These are phyloP conservation scores for Ceratina japonica DNA, from an alignment of 1,140 invertebrate species.

Conservation along the genomic window DNA sequence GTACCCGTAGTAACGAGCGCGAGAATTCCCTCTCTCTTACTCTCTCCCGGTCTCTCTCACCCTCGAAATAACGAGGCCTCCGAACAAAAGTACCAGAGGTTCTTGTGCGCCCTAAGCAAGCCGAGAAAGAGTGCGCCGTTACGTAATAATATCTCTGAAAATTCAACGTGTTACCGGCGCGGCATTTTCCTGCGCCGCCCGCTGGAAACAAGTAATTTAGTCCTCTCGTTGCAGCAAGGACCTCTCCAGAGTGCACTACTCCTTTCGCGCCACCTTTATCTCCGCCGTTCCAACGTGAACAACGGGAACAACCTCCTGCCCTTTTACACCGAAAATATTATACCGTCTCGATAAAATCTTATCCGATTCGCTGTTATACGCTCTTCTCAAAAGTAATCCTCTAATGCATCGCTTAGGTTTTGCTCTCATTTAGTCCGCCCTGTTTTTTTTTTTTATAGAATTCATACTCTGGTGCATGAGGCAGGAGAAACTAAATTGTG, in stretches of 20 bases:
- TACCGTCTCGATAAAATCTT: background rate
- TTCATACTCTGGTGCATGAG: too few relatives aligned
- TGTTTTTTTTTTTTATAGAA: too few relatives aligned
- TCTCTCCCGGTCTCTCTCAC: background rate
- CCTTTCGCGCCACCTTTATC: conserved; percentile 6
- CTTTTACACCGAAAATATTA: too few relatives aligned
- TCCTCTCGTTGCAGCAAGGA: conserved; percentile 36
- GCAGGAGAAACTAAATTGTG: too few relatives aligned
- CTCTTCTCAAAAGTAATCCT: background rate
- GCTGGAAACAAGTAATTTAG: conserved; percentile 53
- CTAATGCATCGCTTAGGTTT: too few relatives aligned
- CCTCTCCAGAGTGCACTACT: conserved; percentile 45
- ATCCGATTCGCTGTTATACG: background rate
- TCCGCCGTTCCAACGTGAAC: background rate
- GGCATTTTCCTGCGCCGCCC: background rate
- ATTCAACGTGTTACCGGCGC: conserved; percentile 40
- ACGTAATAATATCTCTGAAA: conserved; percentile 56
- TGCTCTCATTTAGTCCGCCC: too few relatives aligned
- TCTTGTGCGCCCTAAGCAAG: conserved; percentile 17
- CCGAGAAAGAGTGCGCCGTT: conserved; percentile 40
- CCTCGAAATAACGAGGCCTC: conserved; percentile 49
- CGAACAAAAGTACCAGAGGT: conserved; percentile 40
- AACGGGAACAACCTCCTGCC: too few relatives aligned
- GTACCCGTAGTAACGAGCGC: conserved; percentile 32
- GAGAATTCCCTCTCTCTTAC: background rate